phyloP scores from a whole-genome alignment of 2,888 invertebrate species.

The Torymus auratus region DNA sequence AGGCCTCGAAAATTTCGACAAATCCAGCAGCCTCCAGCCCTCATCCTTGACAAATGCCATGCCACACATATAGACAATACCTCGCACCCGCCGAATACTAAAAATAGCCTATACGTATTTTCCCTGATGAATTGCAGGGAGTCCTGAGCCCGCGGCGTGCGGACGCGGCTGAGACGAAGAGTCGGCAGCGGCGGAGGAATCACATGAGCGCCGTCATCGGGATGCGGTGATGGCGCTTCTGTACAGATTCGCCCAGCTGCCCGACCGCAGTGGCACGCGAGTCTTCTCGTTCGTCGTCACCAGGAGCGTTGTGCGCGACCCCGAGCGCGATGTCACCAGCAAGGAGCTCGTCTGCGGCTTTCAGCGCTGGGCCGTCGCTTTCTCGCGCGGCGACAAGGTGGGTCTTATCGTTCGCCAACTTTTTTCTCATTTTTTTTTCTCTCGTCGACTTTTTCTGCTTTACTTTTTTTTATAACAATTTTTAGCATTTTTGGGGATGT shows the following conservation, averaged over 20 bases:
- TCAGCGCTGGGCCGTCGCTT: slow-evolving; percentile 89
- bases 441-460: no score
- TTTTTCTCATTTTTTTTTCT: no score
- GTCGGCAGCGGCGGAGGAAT: slow-evolving; percentile 12
- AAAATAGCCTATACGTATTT: no score
- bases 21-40: no score
- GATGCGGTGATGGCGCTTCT: slow-evolving; percentile 85
- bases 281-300: slow-evolving; percentile 91
- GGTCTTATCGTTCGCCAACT: background rate
- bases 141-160: no score
- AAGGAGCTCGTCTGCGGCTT: slow-evolving; percentile 90
- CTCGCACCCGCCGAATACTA: no score
- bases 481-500: no score
- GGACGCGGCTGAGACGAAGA: background rate
- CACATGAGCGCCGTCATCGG: slow-evolving; percentile 48
- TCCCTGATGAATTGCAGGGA: no score
- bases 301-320: slow-evolving; percentile 86
- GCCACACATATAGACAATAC: no score
- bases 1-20: no score
- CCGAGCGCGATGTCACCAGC: slow-evolving; percentile 88
- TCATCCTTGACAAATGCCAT: no score
- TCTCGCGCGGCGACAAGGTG: slow-evolving; percentile 86
- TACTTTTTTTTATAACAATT: no score
- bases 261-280: slow-evolving; percentile 89
- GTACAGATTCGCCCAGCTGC: slow-evolving; percentile 89